Conservation (phyloP, 2,888 invertebrate genomes). For the Caenorhabditis sp. region DNA sequence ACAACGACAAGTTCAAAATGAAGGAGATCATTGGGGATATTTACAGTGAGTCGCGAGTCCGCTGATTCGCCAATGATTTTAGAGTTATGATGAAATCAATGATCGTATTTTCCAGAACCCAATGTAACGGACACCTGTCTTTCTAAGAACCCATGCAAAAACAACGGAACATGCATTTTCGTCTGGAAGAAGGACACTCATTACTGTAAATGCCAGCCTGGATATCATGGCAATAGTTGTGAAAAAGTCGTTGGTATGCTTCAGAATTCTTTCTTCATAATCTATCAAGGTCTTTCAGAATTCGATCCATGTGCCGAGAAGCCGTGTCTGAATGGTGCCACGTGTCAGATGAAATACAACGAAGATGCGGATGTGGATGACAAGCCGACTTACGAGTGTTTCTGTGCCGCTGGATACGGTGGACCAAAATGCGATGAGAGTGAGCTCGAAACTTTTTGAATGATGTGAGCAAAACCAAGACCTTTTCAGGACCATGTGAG, state of each 20-base stretch:
- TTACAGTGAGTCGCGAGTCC: conserved; percentile 68
- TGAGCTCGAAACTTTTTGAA: conserved; percentile 29
- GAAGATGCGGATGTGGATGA: conserved; percentile 62
- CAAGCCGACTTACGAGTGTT: conserved; percentile 78
- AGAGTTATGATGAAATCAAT: neutral
- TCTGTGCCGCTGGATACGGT: conserved; percentile 79
- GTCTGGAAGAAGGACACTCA: conserved; percentile 75
- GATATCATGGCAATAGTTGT: conserved; percentile 79
- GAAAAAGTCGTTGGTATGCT: conserved; percentile 76
- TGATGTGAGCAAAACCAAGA: neutral
- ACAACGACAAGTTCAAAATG: conserved; percentile 75
- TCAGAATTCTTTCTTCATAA: neutral
- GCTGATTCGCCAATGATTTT: neutral
- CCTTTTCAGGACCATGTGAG: conserved; percentile 69
- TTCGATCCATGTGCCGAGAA: conserved; percentile 77
- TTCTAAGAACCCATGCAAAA: conserved; percentile 79
- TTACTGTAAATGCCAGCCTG: conserved; percentile 78
- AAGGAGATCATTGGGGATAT: conserved; percentile 72
- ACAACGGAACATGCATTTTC: conserved; percentile 80
- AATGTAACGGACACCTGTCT: conserved; percentile 75
- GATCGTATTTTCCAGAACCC: conserved; percentile 62
- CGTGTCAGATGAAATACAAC: conserved; percentile 74
- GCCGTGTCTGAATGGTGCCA: conserved; percentile 81
- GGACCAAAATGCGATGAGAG: conserved; percentile 80
- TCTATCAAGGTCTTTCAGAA: conserved; percentile 58